phyloP scores from a whole-genome alignment of 2,797 vertebrate species.

The Tauraco hartlaubi region DNA sequence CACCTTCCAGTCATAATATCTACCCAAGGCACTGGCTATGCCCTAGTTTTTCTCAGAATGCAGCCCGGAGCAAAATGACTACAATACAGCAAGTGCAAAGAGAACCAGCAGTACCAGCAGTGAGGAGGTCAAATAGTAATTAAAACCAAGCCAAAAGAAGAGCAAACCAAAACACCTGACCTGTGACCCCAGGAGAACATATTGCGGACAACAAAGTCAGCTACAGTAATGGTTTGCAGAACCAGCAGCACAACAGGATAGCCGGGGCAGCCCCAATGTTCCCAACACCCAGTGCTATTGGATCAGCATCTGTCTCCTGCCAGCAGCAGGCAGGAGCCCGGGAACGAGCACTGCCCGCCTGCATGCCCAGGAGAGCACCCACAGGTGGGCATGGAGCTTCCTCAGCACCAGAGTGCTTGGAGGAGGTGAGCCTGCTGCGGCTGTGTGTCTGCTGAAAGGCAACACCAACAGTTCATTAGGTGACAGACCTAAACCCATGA shows the following conservation, averaged over 20 bases:
- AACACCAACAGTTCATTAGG: not conserved
- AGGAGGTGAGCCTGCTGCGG: not conserved
- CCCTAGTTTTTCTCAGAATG: conserved; percentile 67
- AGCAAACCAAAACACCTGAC: not conserved
- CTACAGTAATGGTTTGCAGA: not conserved
- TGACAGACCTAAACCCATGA: not conserved
- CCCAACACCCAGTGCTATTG: not conserved
- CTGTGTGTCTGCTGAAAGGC: not conserved
- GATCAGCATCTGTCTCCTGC: not conserved
- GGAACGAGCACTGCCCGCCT: not conserved
- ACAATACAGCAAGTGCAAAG: conserved; percentile 2
- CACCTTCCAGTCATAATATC: conserved; percentile 64
- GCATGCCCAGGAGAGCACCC: not conserved
- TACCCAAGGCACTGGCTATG: conserved; percentile 30
- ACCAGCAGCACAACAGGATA: accelerated
- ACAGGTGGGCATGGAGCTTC: not conserved
- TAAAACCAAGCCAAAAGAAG: conserved; percentile 13
- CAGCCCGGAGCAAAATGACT: conserved; percentile 18
- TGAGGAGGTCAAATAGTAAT: not conserved
- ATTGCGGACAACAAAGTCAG: not conserved
- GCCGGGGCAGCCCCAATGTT: not conserved
- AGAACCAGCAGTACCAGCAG: conserved; percentile 20
- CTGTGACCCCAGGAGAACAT: not conserved
- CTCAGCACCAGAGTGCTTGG: not conserved
- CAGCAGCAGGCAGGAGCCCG: not conserved